These are phyloP conservation scores for Dromiciops gliroides DNA, from an alignment of 2,113 vertebrate species.

Conservation along the genomic window DNA sequence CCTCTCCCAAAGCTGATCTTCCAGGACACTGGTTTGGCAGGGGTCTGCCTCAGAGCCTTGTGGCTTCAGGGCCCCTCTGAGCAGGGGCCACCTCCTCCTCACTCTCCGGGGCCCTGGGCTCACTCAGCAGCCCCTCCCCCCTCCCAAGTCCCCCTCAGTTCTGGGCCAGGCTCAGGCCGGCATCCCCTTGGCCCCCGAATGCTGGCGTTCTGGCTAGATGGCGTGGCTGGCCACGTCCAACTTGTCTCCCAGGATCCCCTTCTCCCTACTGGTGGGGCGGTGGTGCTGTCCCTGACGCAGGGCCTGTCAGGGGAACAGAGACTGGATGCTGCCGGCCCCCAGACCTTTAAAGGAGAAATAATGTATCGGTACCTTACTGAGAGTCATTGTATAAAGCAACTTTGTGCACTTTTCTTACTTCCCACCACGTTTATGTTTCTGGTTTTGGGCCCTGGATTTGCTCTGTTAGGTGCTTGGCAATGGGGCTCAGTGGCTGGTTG, in stretches of 20 bases:
- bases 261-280: not conserved
- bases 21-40: not conserved
- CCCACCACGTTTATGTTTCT: slow-evolving; percentile 78
- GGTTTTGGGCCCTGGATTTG: slow-evolving; percentile 74
- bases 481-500: not conserved
- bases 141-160: not conserved
- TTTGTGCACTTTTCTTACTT: slow-evolving; percentile 90
- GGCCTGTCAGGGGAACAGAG: not conserved
- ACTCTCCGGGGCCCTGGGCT: not conserved
- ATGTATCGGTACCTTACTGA: slow-evolving; percentile 79
- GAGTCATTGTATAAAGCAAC: slow-evolving; percentile 82
- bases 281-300: slow-evolving; percentile 51
- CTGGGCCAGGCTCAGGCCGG: slow-evolving; percentile 36
- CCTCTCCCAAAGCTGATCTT: not conserved
- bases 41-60: not conserved
- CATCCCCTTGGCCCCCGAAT: not conserved
- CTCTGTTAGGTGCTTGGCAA: not conserved
- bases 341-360: slow-evolving; percentile 41
- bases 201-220: not conserved
- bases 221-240: not conserved
- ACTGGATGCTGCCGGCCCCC: not conserved
- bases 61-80: not conserved
- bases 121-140: not conserved
- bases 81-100: too few species aligned
- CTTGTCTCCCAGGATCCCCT: not conserved